Evolutionary conservation across 2,797 vertebrate species (phyloP).

Genomic region (Phylloscopus collybita): DNA sequence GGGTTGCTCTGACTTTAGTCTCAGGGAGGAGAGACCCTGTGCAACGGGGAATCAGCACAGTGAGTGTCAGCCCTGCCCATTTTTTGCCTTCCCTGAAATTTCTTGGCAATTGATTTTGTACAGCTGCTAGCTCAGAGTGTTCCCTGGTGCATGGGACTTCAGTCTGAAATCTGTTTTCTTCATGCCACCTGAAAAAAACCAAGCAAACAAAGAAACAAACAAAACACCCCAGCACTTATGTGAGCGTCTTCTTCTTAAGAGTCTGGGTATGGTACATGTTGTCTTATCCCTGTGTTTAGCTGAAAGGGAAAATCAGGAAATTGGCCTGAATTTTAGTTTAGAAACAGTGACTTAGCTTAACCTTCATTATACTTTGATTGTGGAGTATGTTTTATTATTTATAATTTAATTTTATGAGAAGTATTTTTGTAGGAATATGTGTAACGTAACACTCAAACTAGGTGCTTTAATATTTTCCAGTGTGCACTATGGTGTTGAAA

Average conservation of each 20-base stretch:
- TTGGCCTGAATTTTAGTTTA: constrained; percentile 18
- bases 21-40: neutral
- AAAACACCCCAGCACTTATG: neutral
- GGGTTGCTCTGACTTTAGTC: neutral
- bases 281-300: neutral
- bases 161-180: neutral
- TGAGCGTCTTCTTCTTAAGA: neutral
- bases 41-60: neutral
- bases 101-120: neutral
- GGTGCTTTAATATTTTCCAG: constrained; percentile 73
- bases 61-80: neutral
- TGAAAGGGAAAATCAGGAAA: constrained; percentile 26
- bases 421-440: constrained; percentile 56
- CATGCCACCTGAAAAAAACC: neutral
- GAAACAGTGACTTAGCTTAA: constrained; percentile 41
- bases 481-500: constrained; percentile 68
- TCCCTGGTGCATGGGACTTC: neutral
- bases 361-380: constrained; percentile 55
- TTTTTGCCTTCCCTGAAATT: neutral
- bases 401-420: constrained; percentile 59
- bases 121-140: neutral
- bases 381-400: constrained; percentile 59
- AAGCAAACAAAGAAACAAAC: neutral
- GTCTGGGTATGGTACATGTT: neutral
- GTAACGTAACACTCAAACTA: constrained; percentile 58